Base-by-base conservation (phyloP, 2,113 vertebrate species). In the Amphiprion percula region DNA sequence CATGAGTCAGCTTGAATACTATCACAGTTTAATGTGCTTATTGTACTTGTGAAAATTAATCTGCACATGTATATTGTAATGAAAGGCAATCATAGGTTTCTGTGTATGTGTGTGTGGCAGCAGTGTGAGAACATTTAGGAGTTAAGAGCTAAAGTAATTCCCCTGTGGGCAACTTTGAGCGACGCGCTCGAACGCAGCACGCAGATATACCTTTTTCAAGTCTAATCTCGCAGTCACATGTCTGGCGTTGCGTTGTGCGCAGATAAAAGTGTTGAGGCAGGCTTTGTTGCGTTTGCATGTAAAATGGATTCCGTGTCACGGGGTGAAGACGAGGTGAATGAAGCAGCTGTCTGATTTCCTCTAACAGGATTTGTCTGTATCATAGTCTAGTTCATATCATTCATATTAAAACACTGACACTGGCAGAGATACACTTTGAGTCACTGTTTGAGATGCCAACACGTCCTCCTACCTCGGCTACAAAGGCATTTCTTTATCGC, bases 141-240 rank as follows among this genome's bases (percentile, higher is more conserved):
- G 55, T 62, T 41, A 54, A 60, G 71, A 75, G 77, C 68, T 80
- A 69, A 76, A 77, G 80, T 62, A 64, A 77, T 77, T 64, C 50
- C 47, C 14, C 53, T 80, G 77, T 52, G 74, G 72, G 56, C 67
- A 80, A 65, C 30, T 79, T 63, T 41, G 19, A 65, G 64, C 16
- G 0, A 16, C 46, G 33, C 33, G 9, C 33, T 37, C 33, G 33
- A 37, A 37, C 33, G 8, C 33, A 37, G 14, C 24, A 24, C 30
- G 21, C 23, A 37, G 12, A 80, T 15, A 46, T 58, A 44, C 59
- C 33, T 74, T 30, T 44, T 56, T 39, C 59, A 39, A 17, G n/a
- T 66, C 59, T 10, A 5, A 47, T 5, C 33, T 47, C 14, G 39
- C 41, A 64, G 58, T 77, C 73, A 54, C 54, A 0, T 41, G 50